Conservation (phyloP, 2,113 vertebrate genomes). For the Atherinomorus stipes region DNA sequence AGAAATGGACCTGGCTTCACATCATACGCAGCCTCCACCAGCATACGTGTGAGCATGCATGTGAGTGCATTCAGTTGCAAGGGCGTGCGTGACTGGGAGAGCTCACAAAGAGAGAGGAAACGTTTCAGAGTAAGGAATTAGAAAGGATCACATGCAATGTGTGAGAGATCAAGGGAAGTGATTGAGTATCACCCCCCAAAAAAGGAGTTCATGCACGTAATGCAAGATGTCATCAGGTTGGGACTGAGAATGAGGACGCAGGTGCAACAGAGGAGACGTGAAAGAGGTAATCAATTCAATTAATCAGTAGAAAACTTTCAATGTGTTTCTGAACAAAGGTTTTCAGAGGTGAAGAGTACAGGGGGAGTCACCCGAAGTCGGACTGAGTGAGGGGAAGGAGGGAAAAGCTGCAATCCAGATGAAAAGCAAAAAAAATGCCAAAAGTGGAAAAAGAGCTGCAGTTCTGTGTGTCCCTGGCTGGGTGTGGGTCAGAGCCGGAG, state of each 20-base stretch:
- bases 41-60: conserved; percentile 49
- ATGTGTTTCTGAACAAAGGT: conserved; percentile 46
- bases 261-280: conserved; percentile 4
- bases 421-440: conserved; percentile 56
- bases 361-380: conserved; percentile 37
- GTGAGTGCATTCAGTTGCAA: conserved; percentile 37
- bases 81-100: conserved; percentile 40
- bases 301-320: not conserved
- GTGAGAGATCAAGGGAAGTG: conserved; percentile 32
- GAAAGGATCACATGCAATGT: conserved; percentile 34
- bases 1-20: conserved; percentile 56
- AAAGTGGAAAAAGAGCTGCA: conserved; percentile 65
- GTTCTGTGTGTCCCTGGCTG: conserved; percentile 55
- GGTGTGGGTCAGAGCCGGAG: conserved; percentile 76
- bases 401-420: conserved; percentile 67
- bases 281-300: conserved; percentile 18
- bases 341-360: conserved; percentile 47
- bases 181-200: conserved; percentile 7
- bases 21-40: conserved; percentile 44
- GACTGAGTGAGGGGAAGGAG: conserved; percentile 33
- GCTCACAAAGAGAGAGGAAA: conserved; percentile 13
- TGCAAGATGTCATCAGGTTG: conserved; percentile 23
- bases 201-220: conserved; percentile 12
- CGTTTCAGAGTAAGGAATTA: conserved; percentile 56
- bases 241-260: conserved; percentile 23